Percentiles rank a stretch among this genome's conserved stretches.
Conservation (phyloP, 2,797 vertebrate species). For the Enteromius argenteus region DNA sequence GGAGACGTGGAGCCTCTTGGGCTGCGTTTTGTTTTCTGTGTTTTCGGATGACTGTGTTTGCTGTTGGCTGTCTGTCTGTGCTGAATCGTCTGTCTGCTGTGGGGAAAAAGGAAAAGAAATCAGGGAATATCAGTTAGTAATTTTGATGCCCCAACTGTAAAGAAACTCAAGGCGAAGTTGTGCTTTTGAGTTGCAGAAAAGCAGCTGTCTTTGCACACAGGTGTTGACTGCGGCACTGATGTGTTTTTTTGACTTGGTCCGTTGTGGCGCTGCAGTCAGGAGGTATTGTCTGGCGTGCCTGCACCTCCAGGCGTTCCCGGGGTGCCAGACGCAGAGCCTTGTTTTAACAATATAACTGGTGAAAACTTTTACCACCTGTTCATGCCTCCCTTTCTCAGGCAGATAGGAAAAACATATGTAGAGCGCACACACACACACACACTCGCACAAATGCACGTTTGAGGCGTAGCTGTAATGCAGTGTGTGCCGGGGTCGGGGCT, state of each 20-base stretch:
- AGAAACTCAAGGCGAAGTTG: not conserved
- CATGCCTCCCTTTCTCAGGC: not conserved
- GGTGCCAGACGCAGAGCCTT: constrained; percentile 33
- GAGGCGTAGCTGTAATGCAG: not conserved
- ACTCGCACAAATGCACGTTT: not conserved
- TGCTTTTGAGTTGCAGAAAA: not conserved
- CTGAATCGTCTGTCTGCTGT: constrained; percentile 94
- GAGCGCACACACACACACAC: not conserved
- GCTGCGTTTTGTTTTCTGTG: constrained; percentile 94
- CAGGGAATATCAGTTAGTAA: constrained; percentile 9
- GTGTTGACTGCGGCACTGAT: not conserved
- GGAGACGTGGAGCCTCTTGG: constrained; percentile 95
- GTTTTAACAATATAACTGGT: constrained; percentile 20
- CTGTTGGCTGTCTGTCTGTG: constrained; percentile 89
- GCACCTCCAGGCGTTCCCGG: constrained; percentile 37
- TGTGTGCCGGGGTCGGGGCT: constrained; percentile 1
- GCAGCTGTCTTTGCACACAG: constrained; percentile 14
- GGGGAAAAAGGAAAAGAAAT: not conserved
- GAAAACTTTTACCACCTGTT: constrained; percentile 53
- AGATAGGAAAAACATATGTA: constrained; percentile 54
- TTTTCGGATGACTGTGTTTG: constrained; percentile 91
- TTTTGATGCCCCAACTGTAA: not conserved
- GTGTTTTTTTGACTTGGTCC: not conserved
- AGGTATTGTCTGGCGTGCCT: constrained; percentile 20
- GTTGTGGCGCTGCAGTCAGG: not conserved